These are phyloP conservation scores for Brotula barbata DNA, from an alignment of 2,797 vertebrate species.

Conservation along the genomic window DNA sequence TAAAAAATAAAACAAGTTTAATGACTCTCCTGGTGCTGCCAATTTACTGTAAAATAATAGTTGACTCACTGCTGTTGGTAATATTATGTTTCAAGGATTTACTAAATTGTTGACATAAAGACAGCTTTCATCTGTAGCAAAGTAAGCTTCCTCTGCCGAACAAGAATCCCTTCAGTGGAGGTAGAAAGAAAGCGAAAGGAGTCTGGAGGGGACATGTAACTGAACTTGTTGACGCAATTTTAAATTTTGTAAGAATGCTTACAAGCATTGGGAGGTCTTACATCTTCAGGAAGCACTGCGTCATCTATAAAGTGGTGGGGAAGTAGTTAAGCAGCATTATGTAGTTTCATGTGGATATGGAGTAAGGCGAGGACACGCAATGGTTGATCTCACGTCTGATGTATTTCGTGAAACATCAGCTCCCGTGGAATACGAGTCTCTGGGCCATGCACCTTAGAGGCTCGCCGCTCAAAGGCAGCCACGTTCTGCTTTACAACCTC, in stretches of 20 bases:
- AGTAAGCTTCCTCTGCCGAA: conserved; percentile 31
- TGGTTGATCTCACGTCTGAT: conserved; percentile 86
- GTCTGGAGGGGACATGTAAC: conserved; percentile 15
- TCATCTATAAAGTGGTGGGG: conserved; percentile 9
- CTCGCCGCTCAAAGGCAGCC: conserved; percentile 89
- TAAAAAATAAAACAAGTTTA: conserved; percentile 5
- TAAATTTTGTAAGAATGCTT: conserved; percentile 30
- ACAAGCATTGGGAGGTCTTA: conserved; percentile 32
- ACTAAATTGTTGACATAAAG: conserved; percentile 52
- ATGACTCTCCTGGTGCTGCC: conserved; percentile 24
- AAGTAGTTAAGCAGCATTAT: conserved; percentile 43
- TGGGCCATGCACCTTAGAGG: conserved; percentile 85
- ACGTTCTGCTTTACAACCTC: conserved; percentile 97
- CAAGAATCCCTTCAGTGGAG: conserved; percentile 50
- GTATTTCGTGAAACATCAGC: conserved; percentile 93
- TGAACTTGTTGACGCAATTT: conserved; percentile 19
- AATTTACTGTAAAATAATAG: conserved; percentile 43
- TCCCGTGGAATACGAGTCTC: conserved; percentile 92
- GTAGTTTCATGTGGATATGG: conserved; percentile 47
- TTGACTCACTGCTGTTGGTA: conserved; percentile 34
- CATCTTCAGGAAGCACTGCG: conserved; percentile 22
- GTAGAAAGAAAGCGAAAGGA: conserved; percentile 55
- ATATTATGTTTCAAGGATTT: conserved; percentile 48
- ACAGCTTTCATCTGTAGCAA: conserved; percentile 36
- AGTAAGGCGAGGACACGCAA: conserved; percentile 32